Evolutionary conservation across 2,888 invertebrate genomes (phyloP), one percentile per base, ranked within the genome.

Genomic region (Kuschelorhynchus macadamiae): DNA sequence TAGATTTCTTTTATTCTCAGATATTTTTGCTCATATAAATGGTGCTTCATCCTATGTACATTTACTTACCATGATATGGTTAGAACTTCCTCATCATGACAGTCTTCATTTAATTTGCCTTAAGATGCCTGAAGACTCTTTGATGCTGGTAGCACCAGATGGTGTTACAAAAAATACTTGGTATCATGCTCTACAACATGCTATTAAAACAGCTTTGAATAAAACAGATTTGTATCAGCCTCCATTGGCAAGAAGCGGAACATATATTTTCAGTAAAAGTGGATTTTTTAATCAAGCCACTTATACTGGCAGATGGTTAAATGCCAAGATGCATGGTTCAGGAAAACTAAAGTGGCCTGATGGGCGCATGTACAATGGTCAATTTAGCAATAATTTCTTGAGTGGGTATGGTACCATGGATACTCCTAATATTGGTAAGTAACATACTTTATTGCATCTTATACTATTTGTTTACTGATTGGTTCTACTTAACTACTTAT

Each of bases 291-390:
- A 93, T 80, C 92, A 92, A 74, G 92, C 94, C 0, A 91, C 88
- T 71, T 96, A 95, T 75, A 88, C 86, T 56, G 96, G 94, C 0
- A 87, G 91, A 63, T 96, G 96, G 96, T 82, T 90, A 67, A 91
- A 90, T 78, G 95, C 93, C 0, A 91, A 93, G 79, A 87, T 95
- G 77, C 93, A 96, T 80, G 96, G 96, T 0, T 87, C 87, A 79
- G 95, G 96, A 2, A 91, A 91, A 80, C 82, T 96, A 66, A 91
- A 91, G 77, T 96, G 94, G 92, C 86, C 88, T 0, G 94, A 95
- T 83, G 93, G 94, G 0, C 90, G 90, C 76, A 85, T 88, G 59
- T 96, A 94, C 77, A 88, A 87, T n/a, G 96, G 96, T 0, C 91
- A 92, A 75, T 92, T 96, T 81, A 88, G 90, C 72, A 86, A 92